Conservation (phyloP, 2,888 invertebrate genomes). For the Eupithecia vulgata region DNA sequence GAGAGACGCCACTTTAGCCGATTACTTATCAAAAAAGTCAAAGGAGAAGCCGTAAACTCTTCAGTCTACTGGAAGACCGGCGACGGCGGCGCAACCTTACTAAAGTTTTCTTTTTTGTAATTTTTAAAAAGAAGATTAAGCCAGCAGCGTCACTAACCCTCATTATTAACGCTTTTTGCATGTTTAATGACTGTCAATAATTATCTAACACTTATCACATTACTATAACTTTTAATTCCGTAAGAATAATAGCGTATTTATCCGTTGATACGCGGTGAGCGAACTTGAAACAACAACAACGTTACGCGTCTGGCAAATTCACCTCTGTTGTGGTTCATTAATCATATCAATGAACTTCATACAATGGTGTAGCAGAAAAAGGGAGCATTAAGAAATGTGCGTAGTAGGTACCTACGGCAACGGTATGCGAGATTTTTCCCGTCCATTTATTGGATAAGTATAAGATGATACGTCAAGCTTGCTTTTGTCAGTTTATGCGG, state of each 20-base stretch:
- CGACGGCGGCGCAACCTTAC: no score
- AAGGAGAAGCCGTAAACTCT: not conserved
- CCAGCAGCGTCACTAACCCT: slow-evolving; percentile 71
- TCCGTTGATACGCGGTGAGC: slow-evolving; percentile 26
- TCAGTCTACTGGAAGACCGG: not conserved
- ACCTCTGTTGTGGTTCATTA: slow-evolving; percentile 11
- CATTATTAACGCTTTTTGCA: slow-evolving; percentile 77
- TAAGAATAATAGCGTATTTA: not conserved
- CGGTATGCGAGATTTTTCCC: not conserved
- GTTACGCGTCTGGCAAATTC: slow-evolving; percentile 1
- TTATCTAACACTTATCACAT: slow-evolving; percentile 34
- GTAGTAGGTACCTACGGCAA: not conserved
- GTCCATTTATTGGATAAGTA: not conserved
- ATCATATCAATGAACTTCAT: slow-evolving; percentile 18
- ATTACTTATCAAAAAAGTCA: not conserved
- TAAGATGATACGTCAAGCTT: not conserved
- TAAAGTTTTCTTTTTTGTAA: not conserved
- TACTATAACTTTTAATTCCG: slow-evolving; percentile 3
- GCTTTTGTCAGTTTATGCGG: not conserved
- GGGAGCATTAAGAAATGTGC: not conserved
- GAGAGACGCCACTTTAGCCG: not conserved
- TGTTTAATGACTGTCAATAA: slow-evolving; percentile 51
- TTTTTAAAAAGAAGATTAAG: slow-evolving; percentile 59
- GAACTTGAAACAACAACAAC: slow-evolving; percentile 32
- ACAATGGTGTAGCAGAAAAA: slow-evolving; percentile 21